These are phyloP conservation scores for Delia radicum DNA, from an alignment of 1,140 invertebrate species.

Conservation along the genomic window DNA sequence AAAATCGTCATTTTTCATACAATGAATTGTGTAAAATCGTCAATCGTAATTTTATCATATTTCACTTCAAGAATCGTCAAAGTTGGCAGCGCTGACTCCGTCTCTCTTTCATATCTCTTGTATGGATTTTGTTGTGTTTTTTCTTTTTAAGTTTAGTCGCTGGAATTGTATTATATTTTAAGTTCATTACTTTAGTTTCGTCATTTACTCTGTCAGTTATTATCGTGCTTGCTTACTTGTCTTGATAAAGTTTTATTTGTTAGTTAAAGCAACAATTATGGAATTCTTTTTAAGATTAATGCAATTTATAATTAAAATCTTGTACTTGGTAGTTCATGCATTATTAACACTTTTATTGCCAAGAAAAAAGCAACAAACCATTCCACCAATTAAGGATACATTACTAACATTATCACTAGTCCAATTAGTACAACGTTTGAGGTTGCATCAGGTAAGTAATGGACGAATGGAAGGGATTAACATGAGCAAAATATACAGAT, in stretches of 20 bases:
- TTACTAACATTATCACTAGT: constrained; percentile 9
- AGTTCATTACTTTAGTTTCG: background rate
- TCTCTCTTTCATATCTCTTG: no score
- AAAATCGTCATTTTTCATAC: no score
- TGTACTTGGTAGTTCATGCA: constrained; percentile 7
- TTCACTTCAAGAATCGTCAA: no score
- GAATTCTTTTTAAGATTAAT: constrained; percentile 19
- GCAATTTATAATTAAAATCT: constrained; percentile 24
- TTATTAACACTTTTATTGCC: background rate
- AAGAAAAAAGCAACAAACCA: constrained; percentile 5
- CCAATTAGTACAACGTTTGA: constrained; percentile 12
- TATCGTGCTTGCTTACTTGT: background rate
- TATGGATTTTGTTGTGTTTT: no score
- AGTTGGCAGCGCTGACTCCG: no score
- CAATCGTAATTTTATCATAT: no score
- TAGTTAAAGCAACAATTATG: constrained; percentile 11
- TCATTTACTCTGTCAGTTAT: background rate
- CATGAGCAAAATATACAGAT: no score
- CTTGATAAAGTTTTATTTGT: background rate
- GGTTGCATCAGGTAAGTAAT: background rate
- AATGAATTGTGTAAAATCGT: no score
- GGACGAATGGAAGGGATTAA: no score
- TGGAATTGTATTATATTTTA: background rate
- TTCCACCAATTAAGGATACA: constrained; percentile 23
- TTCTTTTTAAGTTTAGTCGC: no score